Base-by-base conservation (phyloP, 2,113 vertebrate species). In the Labeo catla region DNA sequence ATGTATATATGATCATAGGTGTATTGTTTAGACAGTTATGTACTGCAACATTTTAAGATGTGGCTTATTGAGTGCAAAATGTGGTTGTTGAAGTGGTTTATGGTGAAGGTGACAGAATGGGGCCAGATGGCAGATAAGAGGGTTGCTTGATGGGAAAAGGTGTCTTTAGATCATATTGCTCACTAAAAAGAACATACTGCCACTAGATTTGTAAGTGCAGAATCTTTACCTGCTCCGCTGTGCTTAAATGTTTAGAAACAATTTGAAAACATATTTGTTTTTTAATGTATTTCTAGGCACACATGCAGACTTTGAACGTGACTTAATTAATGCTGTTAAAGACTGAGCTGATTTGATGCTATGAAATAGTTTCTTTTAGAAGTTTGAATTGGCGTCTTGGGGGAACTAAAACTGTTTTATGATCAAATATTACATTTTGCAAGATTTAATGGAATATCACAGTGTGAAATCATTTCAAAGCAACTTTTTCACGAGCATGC, bases 81-180 rank as follows among this genome's bases (percentile, higher is more conserved):
- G 49, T 77, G 65, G 73, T 74, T 82, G 52, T 87, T 80, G 77
- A 57, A 66, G 81, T 72, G 12, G 52, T 82, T 83, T 79, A 85
- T 74, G 86, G 88, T 85, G 76, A 47, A 81, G 84, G 85, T 91
- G 91, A 93, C 92, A 93, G 91, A 91, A 93, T 92, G 85, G 85
- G 92, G 91, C 86, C 92, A 92, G 87, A 90, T 91, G 88, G 91
- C 88, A 89, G 83, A 89, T 93, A 87, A 86, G 82, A 79, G 77
- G 87, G 77, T 65, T 76, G 72, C 78, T 80, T 76, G 89, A 90
- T 88, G 86, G 43, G 74, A 86, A 86, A 86, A 73, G n/a, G 72
- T 72, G 39, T 70, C 77, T 85, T 90, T 63, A 86, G 79, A 77
- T 83, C 61, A 82, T 81, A 81, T 70, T 47, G 28, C 63, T 28